These are phyloP conservation scores for Coecobrya sp. DNA, from an alignment of 2,888 invertebrate species.

Conservation along the genomic window DNA sequence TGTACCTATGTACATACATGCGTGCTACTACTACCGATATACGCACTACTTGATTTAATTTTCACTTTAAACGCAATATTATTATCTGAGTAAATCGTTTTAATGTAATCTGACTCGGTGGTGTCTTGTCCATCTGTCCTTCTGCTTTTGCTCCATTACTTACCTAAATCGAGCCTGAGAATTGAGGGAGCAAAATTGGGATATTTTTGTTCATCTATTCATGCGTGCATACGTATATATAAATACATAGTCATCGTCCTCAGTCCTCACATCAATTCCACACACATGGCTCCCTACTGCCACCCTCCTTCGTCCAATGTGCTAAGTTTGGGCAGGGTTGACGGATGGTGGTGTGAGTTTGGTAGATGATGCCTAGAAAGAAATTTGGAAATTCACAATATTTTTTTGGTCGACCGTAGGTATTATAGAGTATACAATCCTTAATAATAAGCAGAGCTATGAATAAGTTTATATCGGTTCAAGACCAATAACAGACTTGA, in stretches of 20 bases:
- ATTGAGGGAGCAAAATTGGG: not conserved
- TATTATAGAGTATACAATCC: too few species aligned
- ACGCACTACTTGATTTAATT: not conserved
- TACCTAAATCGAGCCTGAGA: not conserved
- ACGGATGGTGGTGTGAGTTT: slow-evolving; percentile 16
- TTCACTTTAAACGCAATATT: not conserved
- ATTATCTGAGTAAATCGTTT: not conserved
- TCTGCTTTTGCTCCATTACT: not conserved
- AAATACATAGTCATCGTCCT: not conserved
- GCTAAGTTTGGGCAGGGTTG: slow-evolving; percentile 30
- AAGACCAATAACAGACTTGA: slow-evolving; percentile 1
- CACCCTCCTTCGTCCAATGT: slow-evolving; percentile 17
- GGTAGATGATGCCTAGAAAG: not conserved
- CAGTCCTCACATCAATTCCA: not conserved
- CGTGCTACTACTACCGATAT: not conserved
- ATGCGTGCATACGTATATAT: not conserved
- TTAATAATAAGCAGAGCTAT: slow-evolving; percentile 18
- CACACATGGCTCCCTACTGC: not conserved
- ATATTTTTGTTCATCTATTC: slow-evolving; percentile 12
- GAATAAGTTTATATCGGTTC: slow-evolving; percentile 45
- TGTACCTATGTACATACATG: too few species aligned
- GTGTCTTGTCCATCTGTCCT: slow-evolving; percentile 16
- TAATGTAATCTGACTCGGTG: not conserved
- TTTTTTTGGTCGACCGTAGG: not conserved
- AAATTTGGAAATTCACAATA: not conserved